phyloP scores from a whole-genome alignment of 2,888 invertebrate species.

The Biston stratarius region DNA sequence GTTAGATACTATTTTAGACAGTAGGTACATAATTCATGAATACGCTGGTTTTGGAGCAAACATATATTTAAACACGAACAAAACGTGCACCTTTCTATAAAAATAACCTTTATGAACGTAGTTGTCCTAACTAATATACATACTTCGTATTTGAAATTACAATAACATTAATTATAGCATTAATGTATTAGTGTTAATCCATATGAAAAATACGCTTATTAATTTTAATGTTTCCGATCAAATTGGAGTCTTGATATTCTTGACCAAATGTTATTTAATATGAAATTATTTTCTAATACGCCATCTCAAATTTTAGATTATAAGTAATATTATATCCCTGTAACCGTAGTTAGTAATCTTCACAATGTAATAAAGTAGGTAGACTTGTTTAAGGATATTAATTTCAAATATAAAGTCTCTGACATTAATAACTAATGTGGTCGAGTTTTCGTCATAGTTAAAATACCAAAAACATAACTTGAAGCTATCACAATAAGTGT shows the following conservation, averaged over 20 bases:
- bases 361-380: slow-evolving; percentile 44
- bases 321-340: slow-evolving; percentile 61
- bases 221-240: slow-evolving; percentile 85
- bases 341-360: slow-evolving; percentile 47
- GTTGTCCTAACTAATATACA: slow-evolving; percentile 38
- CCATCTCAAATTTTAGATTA: slow-evolving; percentile 74
- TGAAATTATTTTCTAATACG: slow-evolving; percentile 77
- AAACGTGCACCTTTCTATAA: slow-evolving; percentile 40
- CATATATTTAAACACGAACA: slow-evolving; percentile 42
- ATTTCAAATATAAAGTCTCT: slow-evolving; percentile 15
- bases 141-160: slow-evolving; percentile 35
- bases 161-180: slow-evolving; percentile 42
- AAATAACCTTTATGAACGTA: slow-evolving; percentile 40
- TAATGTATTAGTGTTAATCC: slow-evolving; percentile 71
- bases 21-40: slow-evolving; percentile 52
- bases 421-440: not conserved
- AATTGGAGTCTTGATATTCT: slow-evolving; percentile 85
- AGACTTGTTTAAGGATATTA: slow-evolving; percentile 9
- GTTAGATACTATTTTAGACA: slow-evolving; percentile 36
- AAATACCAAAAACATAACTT: not conserved
- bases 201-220: slow-evolving; percentile 86
- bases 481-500: not conserved
- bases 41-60: slow-evolving; percentile 79
- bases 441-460: not conserved
- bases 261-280: slow-evolving; percentile 83